A percentile compares a stretch with the other conserved stretches of the same genome.
These are phyloP conservation scores for Thaumatotibia leucotreta DNA, from an alignment of 1,140 invertebrate species.

Conservation along the genomic window DNA sequence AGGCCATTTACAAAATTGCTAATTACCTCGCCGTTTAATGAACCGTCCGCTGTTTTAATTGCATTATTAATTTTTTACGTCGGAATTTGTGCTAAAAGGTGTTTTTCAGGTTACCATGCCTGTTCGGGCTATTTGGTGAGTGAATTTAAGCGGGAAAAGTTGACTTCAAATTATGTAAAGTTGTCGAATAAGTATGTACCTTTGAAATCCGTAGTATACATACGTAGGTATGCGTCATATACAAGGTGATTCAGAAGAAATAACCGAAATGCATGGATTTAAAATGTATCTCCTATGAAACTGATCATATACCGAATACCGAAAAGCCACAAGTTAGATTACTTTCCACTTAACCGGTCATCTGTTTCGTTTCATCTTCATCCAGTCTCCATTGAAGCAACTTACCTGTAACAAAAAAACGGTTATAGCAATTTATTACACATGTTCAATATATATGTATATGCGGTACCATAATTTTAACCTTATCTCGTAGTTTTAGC, in stretches of 20 bases:
- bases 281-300: too few species aligned
- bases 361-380: too few species aligned
- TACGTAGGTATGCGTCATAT: too few species aligned
- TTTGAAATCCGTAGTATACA: too few species aligned
- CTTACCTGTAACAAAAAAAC: constrained; percentile 6
- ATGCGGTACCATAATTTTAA: not conserved
- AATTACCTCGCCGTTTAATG: constrained; percentile 21
- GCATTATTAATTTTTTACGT: constrained; percentile 43
- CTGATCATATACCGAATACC: too few species aligned
- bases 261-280: too few species aligned
- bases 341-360: not conserved
- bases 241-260: too few species aligned
- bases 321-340: too few species aligned
- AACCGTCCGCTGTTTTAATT: constrained; percentile 26
- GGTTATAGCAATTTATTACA: not conserved
- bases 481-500: too few species aligned
- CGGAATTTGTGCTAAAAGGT: not conserved
- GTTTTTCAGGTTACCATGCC: not conserved
- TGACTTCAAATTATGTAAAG: not conserved
- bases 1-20: constrained; percentile 19
- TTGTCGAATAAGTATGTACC: not conserved
- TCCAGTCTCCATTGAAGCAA: not conserved
- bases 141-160: not conserved
- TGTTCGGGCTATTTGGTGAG: not conserved
- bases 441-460: not conserved